These are phyloP conservation scores for Lepidothrix coronata DNA, from an alignment of 2,113 vertebrate species.

Conservation along the genomic window DNA sequence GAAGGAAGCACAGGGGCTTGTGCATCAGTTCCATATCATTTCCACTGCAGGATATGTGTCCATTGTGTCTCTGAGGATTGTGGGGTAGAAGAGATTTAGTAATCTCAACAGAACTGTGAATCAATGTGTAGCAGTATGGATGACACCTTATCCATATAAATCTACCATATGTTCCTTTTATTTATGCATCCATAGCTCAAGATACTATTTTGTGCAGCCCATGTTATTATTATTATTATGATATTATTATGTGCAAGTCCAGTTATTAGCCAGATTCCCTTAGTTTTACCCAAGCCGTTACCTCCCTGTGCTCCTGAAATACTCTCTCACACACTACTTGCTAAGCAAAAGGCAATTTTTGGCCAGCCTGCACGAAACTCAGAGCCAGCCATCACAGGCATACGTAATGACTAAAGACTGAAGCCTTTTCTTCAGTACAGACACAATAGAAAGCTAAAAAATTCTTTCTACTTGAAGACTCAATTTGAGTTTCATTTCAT, in stretches of 20 bases:
- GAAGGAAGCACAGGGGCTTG: not conserved
- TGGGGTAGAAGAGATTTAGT: not conserved
- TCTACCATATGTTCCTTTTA: not conserved
- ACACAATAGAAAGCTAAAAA: not conserved
- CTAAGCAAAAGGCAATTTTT: not conserved
- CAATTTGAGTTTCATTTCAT: not conserved
- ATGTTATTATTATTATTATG: no score
- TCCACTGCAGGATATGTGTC: fast-evolving
- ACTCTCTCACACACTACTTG: not conserved
- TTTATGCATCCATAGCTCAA: not conserved
- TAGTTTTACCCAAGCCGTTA: not conserved
- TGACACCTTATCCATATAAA: not conserved
- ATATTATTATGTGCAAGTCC: not conserved
- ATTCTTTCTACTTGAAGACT: not conserved
- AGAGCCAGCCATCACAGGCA: not conserved
- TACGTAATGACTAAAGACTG: not conserved
- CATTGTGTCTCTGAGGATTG: not conserved
- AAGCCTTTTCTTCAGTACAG: not conserved
- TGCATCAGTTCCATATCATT: not conserved
- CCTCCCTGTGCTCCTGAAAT: not conserved
- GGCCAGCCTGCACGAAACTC: not conserved
- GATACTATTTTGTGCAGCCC: not conserved
- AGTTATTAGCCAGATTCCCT: not conserved
- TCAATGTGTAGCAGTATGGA: no score
- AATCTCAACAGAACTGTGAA: not conserved